Percentiles rank a stretch among this genome's conserved stretches.
phyloP scores from a whole-genome alignment of 2,797 vertebrate genomes.

The Lindbergichthys nudifrons region DNA sequence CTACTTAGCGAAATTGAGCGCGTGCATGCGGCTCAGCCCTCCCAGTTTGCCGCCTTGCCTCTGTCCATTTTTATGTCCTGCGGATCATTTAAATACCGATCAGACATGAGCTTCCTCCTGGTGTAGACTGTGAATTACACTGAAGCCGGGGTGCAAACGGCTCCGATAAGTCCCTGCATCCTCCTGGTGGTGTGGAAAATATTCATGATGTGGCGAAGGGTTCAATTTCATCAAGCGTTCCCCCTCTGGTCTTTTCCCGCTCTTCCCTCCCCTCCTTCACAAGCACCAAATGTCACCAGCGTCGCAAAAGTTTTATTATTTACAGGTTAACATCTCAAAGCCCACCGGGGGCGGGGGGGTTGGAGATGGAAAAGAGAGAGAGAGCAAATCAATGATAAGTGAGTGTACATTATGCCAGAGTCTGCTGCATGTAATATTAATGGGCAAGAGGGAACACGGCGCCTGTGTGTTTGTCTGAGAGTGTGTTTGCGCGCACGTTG shows the following conservation, averaged over 20 bases:
- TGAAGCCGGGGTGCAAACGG: conserved; percentile 35
- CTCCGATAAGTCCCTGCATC: conserved; percentile 55
- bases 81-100: conserved; percentile 54
- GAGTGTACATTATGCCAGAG: conserved; percentile 75
- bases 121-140: conserved; percentile 47
- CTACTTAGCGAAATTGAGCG: conserved; percentile 54
- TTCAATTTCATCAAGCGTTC: conserved; percentile 75
- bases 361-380: conserved; percentile 40
- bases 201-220: conserved; percentile 69
- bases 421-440: conserved; percentile 84
- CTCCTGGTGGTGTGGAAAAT: conserved; percentile 69
- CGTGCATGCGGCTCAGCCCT: conserved; percentile 7
- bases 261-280: conserved; percentile 44
- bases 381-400: conserved; percentile 76
- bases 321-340: conserved; percentile 77
- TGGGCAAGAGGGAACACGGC: conserved; percentile 55
- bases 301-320: conserved; percentile 79
- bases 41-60: conserved; percentile 12
- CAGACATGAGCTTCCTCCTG: conserved; percentile 36
- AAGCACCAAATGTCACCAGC: conserved; percentile 73
- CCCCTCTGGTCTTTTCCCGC: conserved; percentile 46
- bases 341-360: conserved; percentile 43
- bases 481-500: conserved; percentile 45
- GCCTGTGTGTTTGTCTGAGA: conserved; percentile 51
- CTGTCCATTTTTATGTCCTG: conserved; percentile 58